Base-by-base conservation (phyloP, 2,797 vertebrate genomes). In the Sebastes minor region DNA sequence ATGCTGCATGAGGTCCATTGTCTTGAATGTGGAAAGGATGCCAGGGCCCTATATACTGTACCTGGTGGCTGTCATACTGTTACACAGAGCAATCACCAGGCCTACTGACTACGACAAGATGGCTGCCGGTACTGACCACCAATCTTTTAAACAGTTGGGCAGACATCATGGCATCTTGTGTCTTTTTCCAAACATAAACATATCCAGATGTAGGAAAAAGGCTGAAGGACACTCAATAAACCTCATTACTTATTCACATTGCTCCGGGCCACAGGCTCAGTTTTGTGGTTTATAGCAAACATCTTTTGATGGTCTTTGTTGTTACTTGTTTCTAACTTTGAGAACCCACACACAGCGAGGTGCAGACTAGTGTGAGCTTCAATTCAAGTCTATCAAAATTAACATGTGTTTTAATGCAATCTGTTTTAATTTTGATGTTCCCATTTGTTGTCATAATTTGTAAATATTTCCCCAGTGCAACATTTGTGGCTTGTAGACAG, bases 171-270 rank as follows among this genome's bases (percentile, higher is more conserved):
- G 61, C 35, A 62, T 67, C 53, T 52, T 38, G 23, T 65, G 16
- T 12, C 32, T 61, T 82, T 60, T 63, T 57, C 27, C 9, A 62
- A 74, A 78, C 25, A 72, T 72, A 57, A 82, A 82, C 65, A 79
- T 46, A 42, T 49, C 46, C 82, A 82, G 73, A 84, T 66, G 57
- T 28, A 30, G 42, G 59, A 52, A 71, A 60, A 69, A 62, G 8
- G 23, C 63, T 66, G 8, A 65, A 16, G n/a, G 56, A 74, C 55
- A 52, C 28, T 52, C 22, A 55, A 11, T n/a, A 52, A 46, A 59
- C 10, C 14, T 20, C 23, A 28, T 57, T 25, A 23, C 9, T 57
- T 9, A 46, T 61, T 61, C 16, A 8, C 16, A 22, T 32, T 57
- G n/a, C 25, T 46, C 16, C 57, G 32, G 9, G 27, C 64, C 25